Percentiles rank a stretch among this genome's conserved stretches.
Conservation (phyloP, 1,140 invertebrate genomes). For the Drosophila seguyi region DNA sequence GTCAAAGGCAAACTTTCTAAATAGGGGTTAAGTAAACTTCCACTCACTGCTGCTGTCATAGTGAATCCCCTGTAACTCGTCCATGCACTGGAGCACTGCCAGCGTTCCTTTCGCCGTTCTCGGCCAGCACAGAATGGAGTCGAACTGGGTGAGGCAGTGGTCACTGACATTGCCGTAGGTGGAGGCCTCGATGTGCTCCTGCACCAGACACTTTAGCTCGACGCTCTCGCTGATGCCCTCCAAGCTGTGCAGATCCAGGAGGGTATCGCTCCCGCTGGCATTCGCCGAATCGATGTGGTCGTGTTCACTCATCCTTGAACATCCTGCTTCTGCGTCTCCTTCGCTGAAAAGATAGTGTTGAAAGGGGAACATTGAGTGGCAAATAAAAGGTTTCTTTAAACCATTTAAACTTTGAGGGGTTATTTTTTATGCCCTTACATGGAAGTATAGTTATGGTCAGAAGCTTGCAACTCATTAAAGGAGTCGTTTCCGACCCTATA, state of each 20-base stretch:
- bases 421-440: neutral
- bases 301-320: conserved; percentile 39
- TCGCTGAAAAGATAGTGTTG: neutral
- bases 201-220: conserved; percentile 78
- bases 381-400: neutral
- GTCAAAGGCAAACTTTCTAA: conserved; percentile 19
- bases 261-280: conserved; percentile 49
- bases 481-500: no score
- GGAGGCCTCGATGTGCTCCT: conserved; percentile 69
- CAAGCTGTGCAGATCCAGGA: conserved; percentile 46
- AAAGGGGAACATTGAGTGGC: neutral
- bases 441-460: neutral
- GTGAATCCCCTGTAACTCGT: conserved; percentile 90
- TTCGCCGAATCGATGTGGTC: conserved; percentile 26
- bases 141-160: conserved; percentile 88
- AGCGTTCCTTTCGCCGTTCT: conserved; percentile 88
- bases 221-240: conserved; percentile 76
- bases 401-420: neutral
- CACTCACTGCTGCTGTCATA: conserved; percentile 91
- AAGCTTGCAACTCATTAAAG: neutral
- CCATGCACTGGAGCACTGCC: conserved; percentile 90
- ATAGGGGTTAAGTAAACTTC: neutral
- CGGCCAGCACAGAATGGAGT: conserved; percentile 92
- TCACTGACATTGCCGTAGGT: conserved; percentile 75
- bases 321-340: conserved; percentile 6